Percentiles rank a stretch among this genome's conserved stretches.
phyloP scores from a whole-genome alignment of 2,113 vertebrate species.

The Plectropomus leopardus region DNA sequence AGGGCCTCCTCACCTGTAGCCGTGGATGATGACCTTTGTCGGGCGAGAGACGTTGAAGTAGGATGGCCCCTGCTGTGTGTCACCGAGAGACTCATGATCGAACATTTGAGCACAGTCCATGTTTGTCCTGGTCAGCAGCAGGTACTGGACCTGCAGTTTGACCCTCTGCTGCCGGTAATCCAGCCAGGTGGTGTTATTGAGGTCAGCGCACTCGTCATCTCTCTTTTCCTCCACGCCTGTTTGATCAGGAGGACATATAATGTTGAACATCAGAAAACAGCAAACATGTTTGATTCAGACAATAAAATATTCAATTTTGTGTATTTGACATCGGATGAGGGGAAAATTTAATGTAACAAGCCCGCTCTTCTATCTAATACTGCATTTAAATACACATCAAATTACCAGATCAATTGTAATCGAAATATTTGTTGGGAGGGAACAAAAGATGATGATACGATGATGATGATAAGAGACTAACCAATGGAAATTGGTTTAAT shows the following conservation, averaged over 20 bases:
- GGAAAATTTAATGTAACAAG: no score
- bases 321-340: no score
- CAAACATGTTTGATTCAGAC: neutral
- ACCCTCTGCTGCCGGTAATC: constrained; percentile 69
- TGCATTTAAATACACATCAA: no score
- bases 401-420: no score
- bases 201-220: constrained; percentile 73
- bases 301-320: no score
- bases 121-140: constrained; percentile 87
- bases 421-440: neutral
- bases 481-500: no score
- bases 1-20: constrained; percentile 90
- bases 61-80: constrained; percentile 70
- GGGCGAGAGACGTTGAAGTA: constrained; percentile 87
- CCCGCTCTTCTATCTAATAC: no score
- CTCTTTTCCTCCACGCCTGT: constrained; percentile 54
- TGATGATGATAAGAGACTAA: no score
- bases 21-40: constrained; percentile 94
- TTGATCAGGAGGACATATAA: neutral
- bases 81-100: constrained; percentile 65
- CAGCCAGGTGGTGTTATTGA: constrained; percentile 75
- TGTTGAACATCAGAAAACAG: neutral
- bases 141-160: constrained; percentile 87
- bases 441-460: neutral
- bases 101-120: constrained; percentile 86